Evolutionary conservation across 92 coral and sea anemone species (phyloP), one percentile per base, ranked within the genome.

Genomic region (Pocillopora grandis): DNA sequence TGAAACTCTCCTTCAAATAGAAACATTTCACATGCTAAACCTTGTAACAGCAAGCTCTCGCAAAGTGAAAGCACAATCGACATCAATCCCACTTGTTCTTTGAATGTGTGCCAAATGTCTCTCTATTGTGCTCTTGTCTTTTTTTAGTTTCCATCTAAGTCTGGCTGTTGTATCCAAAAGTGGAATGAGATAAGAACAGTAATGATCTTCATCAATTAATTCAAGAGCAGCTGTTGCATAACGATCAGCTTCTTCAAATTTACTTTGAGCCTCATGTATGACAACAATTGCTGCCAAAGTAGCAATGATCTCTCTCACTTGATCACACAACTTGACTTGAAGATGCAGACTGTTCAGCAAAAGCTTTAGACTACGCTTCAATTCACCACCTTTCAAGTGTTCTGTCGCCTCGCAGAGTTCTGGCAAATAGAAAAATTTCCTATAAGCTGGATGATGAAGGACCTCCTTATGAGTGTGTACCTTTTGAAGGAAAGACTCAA

Each of bases 321-420:
- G 87, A 84, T 97, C 99, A 48, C 91, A 91, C 81, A 97, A 88
- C 77, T 97, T 97, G 62, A 94, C 95, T 75, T 97, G 99, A 55
- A 97, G 90, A 75, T 97, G 99, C n/a, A 97, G 90, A 0, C 92
- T 92, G 89, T 97, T 97, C 23, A 92, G 78, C 10, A 97, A 86
- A 36, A 90, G 94, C 70, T 87, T 88, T 74, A 97, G 81, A 42
- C 96, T 91, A 71, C 80, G 90, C 13, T 89, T 80, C 62, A 92
- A 92, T 83, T 90, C 73, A 6, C 99, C 99, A 31, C 99, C 99
- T 67, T 94, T 92, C 31, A 97, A 93, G 58, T 89, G 76, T 75
- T 92, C 90, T 56, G 92, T 90, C 12, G 98, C 99, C 79, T 89
- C 90, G 71, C 85, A 85, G 74, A 97, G 79, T 59, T 85, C 95